phyloP scores from a whole-genome alignment of 2,888 invertebrate genomes.

The Drosophila nigricruria region DNA sequence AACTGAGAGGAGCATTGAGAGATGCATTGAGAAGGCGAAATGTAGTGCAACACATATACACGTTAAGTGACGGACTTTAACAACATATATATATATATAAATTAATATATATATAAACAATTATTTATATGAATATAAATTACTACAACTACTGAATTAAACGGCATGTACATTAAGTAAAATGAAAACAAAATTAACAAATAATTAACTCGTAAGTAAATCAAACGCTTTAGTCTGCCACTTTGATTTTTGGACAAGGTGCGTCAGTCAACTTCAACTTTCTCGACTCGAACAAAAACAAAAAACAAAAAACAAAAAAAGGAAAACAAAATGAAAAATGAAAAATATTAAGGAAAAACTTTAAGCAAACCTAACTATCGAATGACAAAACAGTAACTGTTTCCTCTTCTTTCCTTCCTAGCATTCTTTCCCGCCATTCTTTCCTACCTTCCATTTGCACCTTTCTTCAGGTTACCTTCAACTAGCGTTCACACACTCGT shows the following conservation, averaged over 20 bases:
- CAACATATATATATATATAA: conserved; percentile 53
- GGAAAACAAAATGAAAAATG: too few species aligned
- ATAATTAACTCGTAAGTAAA: conserved; percentile 71
- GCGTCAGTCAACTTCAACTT: conserved; percentile 72
- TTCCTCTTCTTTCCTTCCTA: conserved; percentile 22
- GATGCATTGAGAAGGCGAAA: conserved; percentile 10
- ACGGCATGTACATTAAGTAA: conserved; percentile 74
- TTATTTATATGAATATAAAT: conserved; percentile 70
- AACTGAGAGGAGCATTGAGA: conserved; percentile 39
- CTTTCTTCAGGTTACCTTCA: conserved; percentile 31
- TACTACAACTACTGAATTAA: conserved; percentile 68
- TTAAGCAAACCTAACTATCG: conserved; percentile 32
- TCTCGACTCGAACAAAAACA: conserved; percentile 51
- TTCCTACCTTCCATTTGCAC: conserved; percentile 45
- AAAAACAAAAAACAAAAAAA: conserved; percentile 10
- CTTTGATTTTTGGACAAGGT: conserved; percentile 80
- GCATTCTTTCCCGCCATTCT: conserved; percentile 14
- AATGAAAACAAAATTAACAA: conserved; percentile 57
- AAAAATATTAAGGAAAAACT: neutral
- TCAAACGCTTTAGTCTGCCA: conserved; percentile 80
- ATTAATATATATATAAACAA: conserved; percentile 45
- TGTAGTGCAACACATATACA: conserved; percentile 49
- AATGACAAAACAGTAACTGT: conserved; percentile 21
- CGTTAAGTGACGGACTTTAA: conserved; percentile 70
- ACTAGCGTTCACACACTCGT: conserved; percentile 19